These are phyloP conservation scores for Caenorhabditis briggsae DNA, from an alignment of 1,140 invertebrate genomes.

Conservation along the genomic window DNA sequence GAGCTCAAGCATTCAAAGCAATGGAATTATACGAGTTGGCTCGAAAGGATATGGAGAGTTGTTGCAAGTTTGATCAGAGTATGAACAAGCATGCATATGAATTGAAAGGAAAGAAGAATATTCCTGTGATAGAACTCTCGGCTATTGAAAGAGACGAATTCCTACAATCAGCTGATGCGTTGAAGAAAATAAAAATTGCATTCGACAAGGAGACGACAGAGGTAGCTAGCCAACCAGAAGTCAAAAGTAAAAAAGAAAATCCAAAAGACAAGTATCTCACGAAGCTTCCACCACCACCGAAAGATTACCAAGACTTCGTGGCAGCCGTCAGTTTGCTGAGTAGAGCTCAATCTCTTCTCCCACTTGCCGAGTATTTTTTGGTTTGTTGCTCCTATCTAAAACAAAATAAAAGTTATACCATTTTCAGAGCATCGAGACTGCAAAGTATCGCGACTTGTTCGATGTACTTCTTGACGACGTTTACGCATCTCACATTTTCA, in stretches of 20 bases:
- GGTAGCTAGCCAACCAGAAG: neutral
- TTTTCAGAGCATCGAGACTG: slow-evolving; percentile 31
- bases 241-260: neutral
- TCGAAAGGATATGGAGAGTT: slow-evolving; percentile 27
- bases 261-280: neutral
- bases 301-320: slow-evolving; percentile 31
- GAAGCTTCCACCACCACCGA: slow-evolving; percentile 4
- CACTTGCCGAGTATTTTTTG: slow-evolving; percentile 50
- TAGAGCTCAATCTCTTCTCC: neutral
- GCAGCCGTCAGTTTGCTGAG: slow-evolving; percentile 22
- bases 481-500: slow-evolving; percentile 6
- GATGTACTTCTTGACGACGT: slow-evolving; percentile 45
- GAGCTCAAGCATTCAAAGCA: slow-evolving; percentile 57
- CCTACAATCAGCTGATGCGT: neutral
- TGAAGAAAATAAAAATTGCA: slow-evolving; percentile 16
- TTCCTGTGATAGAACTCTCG: neutral
- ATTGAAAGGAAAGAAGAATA: slow-evolving; percentile 52
- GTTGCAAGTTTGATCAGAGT: neutral
- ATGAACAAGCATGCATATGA: neutral
- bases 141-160: slow-evolving; percentile 11
- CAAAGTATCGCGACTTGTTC: neutral
- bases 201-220: neutral
- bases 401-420: neutral
- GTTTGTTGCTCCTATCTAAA: neutral
- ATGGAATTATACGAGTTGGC: slow-evolving; percentile 49